Conservation (phyloP, 2,797 vertebrate genomes). For the Cynodonichthys magdalenae region DNA sequence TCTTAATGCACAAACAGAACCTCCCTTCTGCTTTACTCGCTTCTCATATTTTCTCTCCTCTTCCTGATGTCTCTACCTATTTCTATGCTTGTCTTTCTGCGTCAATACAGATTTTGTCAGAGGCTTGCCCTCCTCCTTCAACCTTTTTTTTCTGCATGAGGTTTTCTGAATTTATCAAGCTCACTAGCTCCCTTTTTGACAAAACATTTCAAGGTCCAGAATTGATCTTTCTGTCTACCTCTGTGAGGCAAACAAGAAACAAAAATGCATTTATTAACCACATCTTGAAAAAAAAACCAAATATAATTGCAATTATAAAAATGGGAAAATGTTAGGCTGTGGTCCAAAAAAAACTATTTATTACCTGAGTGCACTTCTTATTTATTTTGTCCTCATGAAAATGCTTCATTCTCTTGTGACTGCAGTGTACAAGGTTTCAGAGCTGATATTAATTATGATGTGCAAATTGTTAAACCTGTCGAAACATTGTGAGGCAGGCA, state of each 20-base stretch:
- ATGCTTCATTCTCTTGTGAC: background rate
- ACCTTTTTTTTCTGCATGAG: slow-evolving; percentile 17
- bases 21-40: slow-evolving; percentile 36
- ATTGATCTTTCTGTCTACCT: slow-evolving; percentile 17
- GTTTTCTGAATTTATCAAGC: slow-evolving; percentile 39
- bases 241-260: slow-evolving; percentile 7
- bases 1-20: slow-evolving; percentile 27
- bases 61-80: slow-evolving; percentile 47
- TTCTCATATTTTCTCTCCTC: slow-evolving; percentile 33
- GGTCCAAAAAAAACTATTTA: background rate
- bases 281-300: background rate
- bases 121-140: slow-evolving; percentile 39
- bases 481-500: background rate
- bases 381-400: slow-evolving; percentile 8
- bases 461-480: slow-evolving; percentile 9
- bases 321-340: too few relatives aligned
- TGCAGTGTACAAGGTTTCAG: slow-evolving; percentile 14
- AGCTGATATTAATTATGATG: slow-evolving; percentile 17
- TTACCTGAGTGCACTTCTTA: slow-evolving; percentile 43
- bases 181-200: slow-evolving; percentile 22
- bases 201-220: slow-evolving; percentile 26
- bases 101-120: slow-evolving; percentile 58
- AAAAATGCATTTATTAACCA: background rate
- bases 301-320: slow-evolving; percentile 17
- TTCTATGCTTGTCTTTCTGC: slow-evolving; percentile 53